A percentile compares a stretch with the other conserved stretches of the same genome.
phyloP scores from a whole-genome alignment of 2,113 vertebrate species.

The Oceanodroma tethys region DNA sequence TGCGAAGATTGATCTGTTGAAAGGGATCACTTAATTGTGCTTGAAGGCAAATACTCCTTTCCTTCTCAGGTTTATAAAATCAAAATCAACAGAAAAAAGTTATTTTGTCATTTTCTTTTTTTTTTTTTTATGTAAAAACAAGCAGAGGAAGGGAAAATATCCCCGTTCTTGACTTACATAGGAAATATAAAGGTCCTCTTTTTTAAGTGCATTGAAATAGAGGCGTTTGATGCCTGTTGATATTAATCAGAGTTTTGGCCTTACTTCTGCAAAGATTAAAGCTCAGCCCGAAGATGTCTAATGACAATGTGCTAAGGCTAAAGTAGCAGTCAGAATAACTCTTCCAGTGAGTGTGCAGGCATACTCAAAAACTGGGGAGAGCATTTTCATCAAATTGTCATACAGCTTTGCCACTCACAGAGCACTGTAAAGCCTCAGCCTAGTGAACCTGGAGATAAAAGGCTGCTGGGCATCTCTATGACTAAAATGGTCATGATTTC shows the following conservation, averaged over 20 bases:
- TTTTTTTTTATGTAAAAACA: background rate
- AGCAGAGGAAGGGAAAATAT: background rate
- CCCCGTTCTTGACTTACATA: background rate
- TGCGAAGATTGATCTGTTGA: background rate
- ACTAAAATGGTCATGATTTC: background rate
- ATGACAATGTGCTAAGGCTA: background rate
- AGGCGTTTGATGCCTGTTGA: background rate
- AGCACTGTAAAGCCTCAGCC: background rate
- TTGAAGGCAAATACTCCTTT: background rate
- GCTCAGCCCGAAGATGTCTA: background rate
- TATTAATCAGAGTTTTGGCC: background rate
- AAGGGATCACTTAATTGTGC: background rate
- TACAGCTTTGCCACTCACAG: background rate
- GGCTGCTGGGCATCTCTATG: background rate
- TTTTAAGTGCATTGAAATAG: background rate
- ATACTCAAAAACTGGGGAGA: background rate
- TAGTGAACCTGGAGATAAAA: background rate
- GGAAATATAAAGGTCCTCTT: background rate
- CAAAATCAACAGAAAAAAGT: background rate
- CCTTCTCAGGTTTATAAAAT: background rate
- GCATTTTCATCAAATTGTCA: background rate
- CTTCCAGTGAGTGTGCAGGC: background rate
- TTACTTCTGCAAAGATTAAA: background rate
- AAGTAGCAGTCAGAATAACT: background rate
- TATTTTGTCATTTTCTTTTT: background rate